Evolutionary conservation across 2,113 vertebrate species (phyloP).

Genomic region (Holacanthus passer): DNA sequence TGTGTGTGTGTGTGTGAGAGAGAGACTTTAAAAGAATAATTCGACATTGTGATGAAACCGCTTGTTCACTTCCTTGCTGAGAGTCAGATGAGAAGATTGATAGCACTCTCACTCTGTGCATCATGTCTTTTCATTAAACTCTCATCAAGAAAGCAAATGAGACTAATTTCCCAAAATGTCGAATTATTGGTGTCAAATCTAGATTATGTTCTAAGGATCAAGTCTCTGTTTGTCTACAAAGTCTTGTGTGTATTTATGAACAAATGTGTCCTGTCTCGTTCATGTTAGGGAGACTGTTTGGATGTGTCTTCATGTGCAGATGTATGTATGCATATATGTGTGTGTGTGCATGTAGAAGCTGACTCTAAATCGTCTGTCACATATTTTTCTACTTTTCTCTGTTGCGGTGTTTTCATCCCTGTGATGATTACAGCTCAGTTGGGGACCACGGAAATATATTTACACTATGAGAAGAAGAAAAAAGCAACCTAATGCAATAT

Average conservation of each 20-base stretch:
- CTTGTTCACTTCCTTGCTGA: background rate
- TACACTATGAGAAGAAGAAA: constrained; percentile 39
- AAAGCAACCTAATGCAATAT: constrained; percentile 45
- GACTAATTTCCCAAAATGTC: background rate
- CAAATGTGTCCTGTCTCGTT: constrained; percentile 16
- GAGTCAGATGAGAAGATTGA: background rate
- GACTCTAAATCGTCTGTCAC: constrained; percentile 62
- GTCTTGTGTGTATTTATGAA: constrained; percentile 23
- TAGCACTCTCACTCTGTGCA: background rate
- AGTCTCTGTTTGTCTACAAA: constrained; percentile 2
- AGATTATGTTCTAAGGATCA: constrained; percentile 20
- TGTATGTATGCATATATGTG: background rate
- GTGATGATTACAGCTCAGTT: constrained; percentile 66
- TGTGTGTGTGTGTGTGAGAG: background rate
- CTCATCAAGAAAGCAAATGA: background rate
- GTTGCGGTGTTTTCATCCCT: constrained; percentile 65
- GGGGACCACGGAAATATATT: constrained; percentile 68
- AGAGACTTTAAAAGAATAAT: constrained; percentile 21
- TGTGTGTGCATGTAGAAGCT: constrained; percentile 16
- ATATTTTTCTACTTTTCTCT: constrained; percentile 75
- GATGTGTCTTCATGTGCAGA: background rate
- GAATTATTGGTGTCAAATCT: constrained; percentile 11
- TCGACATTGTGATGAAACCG: background rate
- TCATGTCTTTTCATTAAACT: background rate
- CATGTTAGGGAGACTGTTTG: constrained; percentile 18